Percentiles rank a stretch among this genome's conserved stretches.
phyloP scores from a whole-genome alignment of 2,113 vertebrate genomes.

The Phaethon lepturus region DNA sequence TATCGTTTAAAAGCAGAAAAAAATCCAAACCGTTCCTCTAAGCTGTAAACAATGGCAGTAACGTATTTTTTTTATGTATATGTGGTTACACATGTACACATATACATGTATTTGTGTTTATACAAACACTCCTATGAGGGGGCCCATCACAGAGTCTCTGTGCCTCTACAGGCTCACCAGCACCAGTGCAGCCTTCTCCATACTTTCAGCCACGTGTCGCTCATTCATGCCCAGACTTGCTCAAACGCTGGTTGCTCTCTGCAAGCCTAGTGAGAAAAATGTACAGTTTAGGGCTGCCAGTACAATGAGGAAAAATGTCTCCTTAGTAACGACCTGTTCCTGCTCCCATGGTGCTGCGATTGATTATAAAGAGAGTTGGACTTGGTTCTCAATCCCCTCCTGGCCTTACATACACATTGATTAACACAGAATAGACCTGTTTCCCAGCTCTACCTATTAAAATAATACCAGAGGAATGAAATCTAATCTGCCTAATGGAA shows the following conservation, averaged over 20 bases:
- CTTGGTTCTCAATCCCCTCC: background rate
- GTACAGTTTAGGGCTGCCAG: background rate
- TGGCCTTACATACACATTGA: background rate
- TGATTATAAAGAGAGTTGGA: background rate
- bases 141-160: background rate
- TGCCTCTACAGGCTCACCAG: background rate
- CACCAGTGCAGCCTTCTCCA: background rate
- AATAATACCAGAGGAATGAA: background rate
- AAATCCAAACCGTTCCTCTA: background rate
- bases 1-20: background rate
- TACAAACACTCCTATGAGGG: background rate
- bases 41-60: background rate
- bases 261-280: background rate
- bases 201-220: accelerated
- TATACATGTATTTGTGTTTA: background rate
- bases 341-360: background rate
- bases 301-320: background rate
- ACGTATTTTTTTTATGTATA: background rate
- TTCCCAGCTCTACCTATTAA: background rate
- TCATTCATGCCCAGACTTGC: background rate
- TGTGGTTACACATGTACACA: accelerated
- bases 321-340: background rate
- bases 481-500: background rate
- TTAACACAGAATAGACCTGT: background rate
- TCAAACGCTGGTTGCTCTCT: background rate